Evolutionary conservation across 2,113 vertebrate species (phyloP), one percentile per base, ranked within the genome.

Genomic region (Lampris megalopsis): DNA sequence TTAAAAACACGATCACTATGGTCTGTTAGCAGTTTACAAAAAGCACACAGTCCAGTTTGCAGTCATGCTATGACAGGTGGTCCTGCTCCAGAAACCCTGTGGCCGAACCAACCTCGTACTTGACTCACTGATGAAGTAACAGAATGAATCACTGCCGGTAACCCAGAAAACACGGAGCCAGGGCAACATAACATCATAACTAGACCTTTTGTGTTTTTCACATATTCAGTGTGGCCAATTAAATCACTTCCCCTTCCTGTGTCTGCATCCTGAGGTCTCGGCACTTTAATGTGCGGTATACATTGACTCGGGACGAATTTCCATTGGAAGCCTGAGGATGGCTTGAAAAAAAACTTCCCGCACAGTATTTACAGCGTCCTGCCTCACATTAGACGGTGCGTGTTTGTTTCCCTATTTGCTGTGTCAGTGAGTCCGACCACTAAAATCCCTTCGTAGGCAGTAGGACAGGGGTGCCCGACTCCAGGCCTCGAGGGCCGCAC

Each of bases 91-190:
- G 43, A 49, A 68, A 65, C 54, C 11, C 49, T 63, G 42, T 54
- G 48, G 81, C 66, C 68, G 43, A 68, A 59, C 52, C 59, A 13
- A 1, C 62, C 8, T 73, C 73, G 85, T 37, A 56, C 9, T 64
- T 71, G 73, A 73, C 52, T 75, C 58, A 71, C 13, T 11, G 59
- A 54, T 36, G 52, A 60, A 68, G 37, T 37, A 57, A 77, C n/a
- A 67, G 24, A 73, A 40, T 71, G 61, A 78, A 36, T 78, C 73
- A 73, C 13, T 4, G 9, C 60, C 9, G 37, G 41, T 7, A 63
- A 1, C 1, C 6, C 68, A 7, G 36, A 58, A 41, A 71, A 56
- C 13, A 8, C 9, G 53, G 47, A 53, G 77, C 50, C 4, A 64
- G 24, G 7, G 50, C 24, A 40, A 57, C 9, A 3, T 2, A 37